Percentiles rank a stretch among this genome's conserved stretches.
These are phyloP conservation scores for Coccyzus lansbergi DNA, from an alignment of 2,797 vertebrate genomes.

Conservation along the genomic window DNA sequence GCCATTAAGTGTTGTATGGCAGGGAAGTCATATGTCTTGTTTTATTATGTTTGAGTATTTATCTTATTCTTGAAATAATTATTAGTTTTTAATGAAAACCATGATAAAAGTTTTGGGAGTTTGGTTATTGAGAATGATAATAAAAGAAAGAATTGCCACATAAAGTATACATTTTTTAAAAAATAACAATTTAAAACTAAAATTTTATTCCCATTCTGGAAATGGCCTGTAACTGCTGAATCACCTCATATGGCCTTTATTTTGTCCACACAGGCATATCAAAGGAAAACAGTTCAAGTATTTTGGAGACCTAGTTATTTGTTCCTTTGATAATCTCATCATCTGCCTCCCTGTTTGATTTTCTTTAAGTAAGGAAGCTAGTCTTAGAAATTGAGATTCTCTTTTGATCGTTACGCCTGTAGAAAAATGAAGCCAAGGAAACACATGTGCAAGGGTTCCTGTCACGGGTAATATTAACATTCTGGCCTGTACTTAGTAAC, in stretches of 20 bases:
- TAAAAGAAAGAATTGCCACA: not conserved
- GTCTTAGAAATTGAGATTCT: not conserved
- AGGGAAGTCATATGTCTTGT: not conserved
- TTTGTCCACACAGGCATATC: not conserved
- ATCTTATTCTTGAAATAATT: not conserved
- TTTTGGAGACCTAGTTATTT: not conserved
- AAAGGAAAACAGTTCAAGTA: not conserved
- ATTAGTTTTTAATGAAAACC: not conserved
- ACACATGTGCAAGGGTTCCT: not conserved
- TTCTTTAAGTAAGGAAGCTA: not conserved
- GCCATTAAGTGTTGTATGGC: not conserved
- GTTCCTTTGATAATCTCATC: constrained; percentile 28
- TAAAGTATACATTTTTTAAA: not conserved
- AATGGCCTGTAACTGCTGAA: not conserved
- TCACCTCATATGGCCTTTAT: not conserved
- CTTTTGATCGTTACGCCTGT: constrained; percentile 36
- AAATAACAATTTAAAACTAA: not conserved
- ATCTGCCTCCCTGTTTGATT: not conserved
- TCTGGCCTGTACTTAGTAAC: not conserved
- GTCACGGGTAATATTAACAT: not conserved
- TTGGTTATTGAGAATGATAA: not conserved
- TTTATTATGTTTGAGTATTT: not conserved
- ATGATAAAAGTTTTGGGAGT: not conserved
- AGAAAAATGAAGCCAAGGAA: constrained; percentile 12
- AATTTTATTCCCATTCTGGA: not conserved